Conservation (phyloP, 2,888 invertebrate genomes). For the Drosophila infuscata region DNA sequence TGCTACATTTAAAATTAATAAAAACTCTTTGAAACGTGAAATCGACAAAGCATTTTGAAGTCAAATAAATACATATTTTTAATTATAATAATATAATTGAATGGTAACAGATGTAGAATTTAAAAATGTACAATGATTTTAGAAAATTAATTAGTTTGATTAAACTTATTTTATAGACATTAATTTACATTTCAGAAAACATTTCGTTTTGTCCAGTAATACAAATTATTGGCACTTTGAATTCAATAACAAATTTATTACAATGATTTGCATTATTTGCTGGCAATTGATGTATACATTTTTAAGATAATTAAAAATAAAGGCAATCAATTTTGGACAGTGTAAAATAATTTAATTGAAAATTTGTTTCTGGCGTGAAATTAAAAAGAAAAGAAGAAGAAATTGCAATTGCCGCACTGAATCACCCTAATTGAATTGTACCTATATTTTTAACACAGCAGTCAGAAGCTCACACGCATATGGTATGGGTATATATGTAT, state of each 20-base stretch:
- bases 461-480: not conserved
- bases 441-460: slow-evolving; percentile 45
- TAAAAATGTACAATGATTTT: not conserved
- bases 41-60: fast-evolving
- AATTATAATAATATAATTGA: not conserved
- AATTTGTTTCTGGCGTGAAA: not conserved
- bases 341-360: not conserved
- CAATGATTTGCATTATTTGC: not conserved
- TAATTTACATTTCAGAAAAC: not conserved
- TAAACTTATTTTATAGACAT: no score
- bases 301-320: not conserved
- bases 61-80: not conserved
- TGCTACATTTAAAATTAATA: not conserved
- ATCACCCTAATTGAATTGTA: slow-evolving; percentile 41
- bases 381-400: not conserved
- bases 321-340: not conserved
- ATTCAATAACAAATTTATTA: not conserved
- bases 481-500: slow-evolving; percentile 6
- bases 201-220: not conserved
- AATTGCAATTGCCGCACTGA: slow-evolving; percentile 22
- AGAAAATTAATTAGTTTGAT: not conserved
- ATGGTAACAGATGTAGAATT: not conserved
- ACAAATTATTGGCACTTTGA: not conserved
- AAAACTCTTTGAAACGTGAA: not conserved
- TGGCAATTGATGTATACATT: not conserved